These are phyloP conservation scores for Campoletis sonorensis DNA, from an alignment of 1,140 invertebrate species.

Conservation along the genomic window DNA sequence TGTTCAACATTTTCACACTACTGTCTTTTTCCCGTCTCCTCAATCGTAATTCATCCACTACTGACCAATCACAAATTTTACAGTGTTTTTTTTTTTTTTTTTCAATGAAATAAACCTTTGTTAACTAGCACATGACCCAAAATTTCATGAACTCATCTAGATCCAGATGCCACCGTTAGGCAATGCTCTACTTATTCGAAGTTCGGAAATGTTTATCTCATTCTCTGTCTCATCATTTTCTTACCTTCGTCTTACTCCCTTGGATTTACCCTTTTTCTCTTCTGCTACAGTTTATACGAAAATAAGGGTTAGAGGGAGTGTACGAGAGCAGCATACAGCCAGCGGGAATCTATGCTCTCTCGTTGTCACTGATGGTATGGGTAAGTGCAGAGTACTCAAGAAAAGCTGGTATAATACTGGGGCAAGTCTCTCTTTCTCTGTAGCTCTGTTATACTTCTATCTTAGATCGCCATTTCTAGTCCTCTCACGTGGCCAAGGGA, in stretches of 20 bases:
- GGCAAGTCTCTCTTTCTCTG: constrained; percentile 26
- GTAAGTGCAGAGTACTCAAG: constrained; percentile 47
- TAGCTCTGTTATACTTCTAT: neutral
- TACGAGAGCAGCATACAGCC: constrained; percentile 16
- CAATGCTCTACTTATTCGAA: constrained; percentile 19
- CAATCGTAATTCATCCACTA: too few relatives aligned
- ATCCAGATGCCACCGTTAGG: constrained; percentile 25
- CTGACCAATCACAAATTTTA: too few relatives aligned
- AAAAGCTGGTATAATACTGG: constrained; percentile 35
- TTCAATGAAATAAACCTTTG: too few relatives aligned
- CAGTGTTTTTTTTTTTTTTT: too few relatives aligned
- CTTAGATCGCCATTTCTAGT: neutral
- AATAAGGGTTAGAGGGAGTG: neutral
- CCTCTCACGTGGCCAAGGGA: constrained; percentile 36
- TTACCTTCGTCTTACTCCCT: neutral
- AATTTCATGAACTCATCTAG: too few relatives aligned
- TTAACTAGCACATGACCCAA: constrained; percentile 21
- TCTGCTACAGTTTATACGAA: neutral
- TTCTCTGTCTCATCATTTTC: neutral
- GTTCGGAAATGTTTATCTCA: neutral
- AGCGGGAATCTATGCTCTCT: constrained; percentile 10
- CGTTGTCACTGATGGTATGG: constrained; percentile 43
- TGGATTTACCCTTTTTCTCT: neutral
- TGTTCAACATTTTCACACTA: too few relatives aligned
- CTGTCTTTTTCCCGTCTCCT: too few relatives aligned